Evolutionary conservation across 2,797 vertebrate genomes (phyloP), one percentile per base, ranked within the genome.

Genomic region (Acrocephalus scirpaceus): DNA sequence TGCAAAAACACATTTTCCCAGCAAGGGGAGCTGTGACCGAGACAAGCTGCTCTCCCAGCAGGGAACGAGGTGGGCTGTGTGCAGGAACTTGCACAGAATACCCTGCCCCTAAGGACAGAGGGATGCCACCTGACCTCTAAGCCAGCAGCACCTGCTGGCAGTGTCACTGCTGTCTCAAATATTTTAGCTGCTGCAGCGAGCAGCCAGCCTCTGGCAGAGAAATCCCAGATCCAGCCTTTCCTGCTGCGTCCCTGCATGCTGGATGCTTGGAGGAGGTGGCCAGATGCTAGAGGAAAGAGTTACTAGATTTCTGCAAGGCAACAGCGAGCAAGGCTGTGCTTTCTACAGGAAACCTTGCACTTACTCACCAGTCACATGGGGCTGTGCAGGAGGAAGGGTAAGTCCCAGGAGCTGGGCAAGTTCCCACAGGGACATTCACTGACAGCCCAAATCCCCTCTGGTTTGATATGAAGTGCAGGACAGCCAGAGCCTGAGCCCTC

Each of bases 301-400:
- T 27, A 50, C 16, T 9, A 1, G 70, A 10, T 64, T 74, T 86
- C 57, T 85, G 88, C 78, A 83, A 72, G 62, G 77, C 91, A 16
- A 16, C 10, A 45, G 79, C 1, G 0, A 91, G 86, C 5, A 1
- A 77, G 44, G 44, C 82, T 57, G 47, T 16, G 85, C 69, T 69
- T 75, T 93, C 69, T 78, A 69, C 96, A 96, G 95, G 95, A 94
- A 96, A 69, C 75, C 42, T 88, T 90, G 92, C 72, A 65, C 92
- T 95, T 95, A 95, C 87, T 96, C 93, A 91, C 78, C 7, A 10
- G 72, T 95, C 96, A 97, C 96, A 94, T 96, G 96, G 75, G 86
- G 70, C 34, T 48, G 47, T 47, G 85, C 81, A 85, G 87, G 91
- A 89, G 89, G 92, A 96, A 94, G 90, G 91, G 75, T 91, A 90